Evolutionary conservation across 1,140 invertebrate species (phyloP).

Genomic region (Eulimnadia texana): DNA sequence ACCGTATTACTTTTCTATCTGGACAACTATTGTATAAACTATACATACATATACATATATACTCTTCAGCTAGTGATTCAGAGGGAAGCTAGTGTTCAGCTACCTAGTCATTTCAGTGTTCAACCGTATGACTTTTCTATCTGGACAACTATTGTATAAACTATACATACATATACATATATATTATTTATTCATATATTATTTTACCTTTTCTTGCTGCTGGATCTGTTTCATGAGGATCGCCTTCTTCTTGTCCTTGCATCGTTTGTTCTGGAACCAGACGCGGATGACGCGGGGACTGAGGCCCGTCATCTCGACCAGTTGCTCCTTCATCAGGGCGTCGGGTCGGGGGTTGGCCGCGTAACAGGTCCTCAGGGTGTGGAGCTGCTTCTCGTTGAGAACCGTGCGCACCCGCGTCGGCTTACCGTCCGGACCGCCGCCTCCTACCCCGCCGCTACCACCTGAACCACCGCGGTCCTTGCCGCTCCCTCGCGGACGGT

Average conservation of each 20-base stretch:
- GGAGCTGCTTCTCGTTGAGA: slow-evolving; percentile 94
- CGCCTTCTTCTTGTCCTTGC: slow-evolving; percentile 97
- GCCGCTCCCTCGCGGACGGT: slow-evolving; percentile 37
- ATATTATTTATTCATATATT: no score
- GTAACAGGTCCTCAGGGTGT: slow-evolving; percentile 85
- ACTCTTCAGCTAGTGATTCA: no score
- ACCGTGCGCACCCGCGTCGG: slow-evolving; percentile 94
- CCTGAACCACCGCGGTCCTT: slow-evolving; percentile 28
- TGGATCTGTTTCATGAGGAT: slow-evolving; percentile 94
- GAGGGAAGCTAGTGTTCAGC: no score
- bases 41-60: background rate
- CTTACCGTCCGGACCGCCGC: slow-evolving; percentile 57
- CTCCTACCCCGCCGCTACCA: slow-evolving; percentile 42
- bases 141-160: background rate
- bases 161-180: background rate
- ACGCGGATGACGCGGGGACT: slow-evolving; percentile 91
- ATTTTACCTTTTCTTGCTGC: slow-evolving; percentile 94
- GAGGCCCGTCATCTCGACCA: slow-evolving; percentile 95
- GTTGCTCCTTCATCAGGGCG: slow-evolving; percentile 96
- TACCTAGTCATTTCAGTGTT: no score
- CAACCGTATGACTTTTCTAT: no score
- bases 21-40: background rate
- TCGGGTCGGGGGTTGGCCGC: slow-evolving; percentile 94
- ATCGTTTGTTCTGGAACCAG: slow-evolving; percentile 98
- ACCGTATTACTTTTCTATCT: no score